Percentiles rank a stretch among this genome's conserved stretches.
phyloP scores from a whole-genome alignment of 1,140 invertebrate species.

The Yoshiicerus persimilis region DNA sequence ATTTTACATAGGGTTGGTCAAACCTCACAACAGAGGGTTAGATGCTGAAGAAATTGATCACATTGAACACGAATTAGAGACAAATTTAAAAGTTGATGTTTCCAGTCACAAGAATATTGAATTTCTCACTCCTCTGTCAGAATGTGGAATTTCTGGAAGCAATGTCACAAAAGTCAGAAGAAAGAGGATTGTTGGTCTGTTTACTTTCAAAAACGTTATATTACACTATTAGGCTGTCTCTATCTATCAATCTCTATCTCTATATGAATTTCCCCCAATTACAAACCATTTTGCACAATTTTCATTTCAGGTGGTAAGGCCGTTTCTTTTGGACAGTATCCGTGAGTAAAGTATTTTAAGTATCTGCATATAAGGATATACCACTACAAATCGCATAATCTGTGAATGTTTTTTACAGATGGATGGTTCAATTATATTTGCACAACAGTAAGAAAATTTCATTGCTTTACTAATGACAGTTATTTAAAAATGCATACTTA shows the following conservation, averaged over 20 bases:
- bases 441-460: neutral
- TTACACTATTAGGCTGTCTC: no score
- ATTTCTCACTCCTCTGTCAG: neutral
- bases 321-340: neutral
- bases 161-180: neutral
- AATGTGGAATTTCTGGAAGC: neutral
- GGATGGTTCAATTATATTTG: slow-evolving; percentile 11
- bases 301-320: neutral
- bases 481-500: no score
- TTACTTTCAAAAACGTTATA: no score
- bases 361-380: neutral
- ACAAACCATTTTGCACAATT: neutral
- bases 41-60: neutral
- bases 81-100: neutral
- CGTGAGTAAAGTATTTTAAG: neutral
- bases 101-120: neutral
- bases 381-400: neutral
- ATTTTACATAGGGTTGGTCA: no score
- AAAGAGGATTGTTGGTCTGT: neutral
- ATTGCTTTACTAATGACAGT: neutral
- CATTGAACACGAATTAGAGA: neutral
- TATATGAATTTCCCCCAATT: neutral
- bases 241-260: no score
- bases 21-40: neutral
- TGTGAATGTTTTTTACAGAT: neutral